These are phyloP conservation scores for Drosophila suzukii DNA, from an alignment of 1,140 invertebrate genomes.

Conservation along the genomic window DNA sequence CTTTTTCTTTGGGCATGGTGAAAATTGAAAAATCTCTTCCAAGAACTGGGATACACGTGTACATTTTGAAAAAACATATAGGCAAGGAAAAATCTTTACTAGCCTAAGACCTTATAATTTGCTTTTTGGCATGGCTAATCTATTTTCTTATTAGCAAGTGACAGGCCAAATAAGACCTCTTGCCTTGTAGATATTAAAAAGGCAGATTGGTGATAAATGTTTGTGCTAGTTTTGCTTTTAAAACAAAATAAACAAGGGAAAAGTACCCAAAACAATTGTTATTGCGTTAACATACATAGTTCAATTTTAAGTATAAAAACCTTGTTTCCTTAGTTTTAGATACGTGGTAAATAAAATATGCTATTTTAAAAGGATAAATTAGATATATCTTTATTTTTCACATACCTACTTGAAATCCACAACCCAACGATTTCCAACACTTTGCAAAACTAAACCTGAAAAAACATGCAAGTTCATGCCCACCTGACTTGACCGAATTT, in stretches of 20 bases:
- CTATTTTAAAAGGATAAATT: background rate
- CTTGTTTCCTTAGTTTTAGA: no score
- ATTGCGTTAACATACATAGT: no score
- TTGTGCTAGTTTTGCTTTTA: no score
- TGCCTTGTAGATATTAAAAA: background rate
- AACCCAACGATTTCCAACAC: background rate
- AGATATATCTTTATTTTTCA: background rate
- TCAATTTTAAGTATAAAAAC: no score
- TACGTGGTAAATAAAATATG: no score
- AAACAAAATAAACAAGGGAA: no score
- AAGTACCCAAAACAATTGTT: no score
- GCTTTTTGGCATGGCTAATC: conserved; percentile 14
- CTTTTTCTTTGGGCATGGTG: background rate
- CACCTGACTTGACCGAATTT: conserved; percentile 45
- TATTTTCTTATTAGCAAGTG: conserved; percentile 13
- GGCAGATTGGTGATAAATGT: background rate
- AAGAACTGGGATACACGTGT: conserved; percentile 14
- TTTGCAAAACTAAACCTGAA: background rate
- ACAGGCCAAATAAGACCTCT: background rate
- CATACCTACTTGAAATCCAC: background rate
- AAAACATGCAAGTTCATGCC: conserved; percentile 7
- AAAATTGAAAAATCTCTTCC: conserved; percentile 30
- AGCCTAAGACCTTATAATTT: background rate
- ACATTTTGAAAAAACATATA: conserved; percentile 2
- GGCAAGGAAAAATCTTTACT: conserved; percentile 1